Evolutionary conservation across 2,797 vertebrate genomes (phyloP).

Genomic region (Cynopterus sphinx): DNA sequence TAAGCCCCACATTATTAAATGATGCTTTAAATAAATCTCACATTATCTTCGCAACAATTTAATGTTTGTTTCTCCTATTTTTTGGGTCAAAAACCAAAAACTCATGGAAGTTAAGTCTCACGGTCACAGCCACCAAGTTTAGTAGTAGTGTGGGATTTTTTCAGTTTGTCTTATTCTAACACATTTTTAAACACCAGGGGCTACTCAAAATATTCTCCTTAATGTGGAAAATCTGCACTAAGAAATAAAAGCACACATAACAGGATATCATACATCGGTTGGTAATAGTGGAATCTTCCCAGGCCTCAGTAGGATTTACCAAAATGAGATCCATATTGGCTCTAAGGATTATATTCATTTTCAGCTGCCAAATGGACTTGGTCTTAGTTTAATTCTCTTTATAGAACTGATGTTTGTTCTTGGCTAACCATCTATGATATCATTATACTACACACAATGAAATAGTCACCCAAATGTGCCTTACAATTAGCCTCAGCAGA

Average conservation of each 20-base stretch:
- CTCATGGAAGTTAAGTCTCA: neutral
- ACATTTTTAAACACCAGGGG: neutral
- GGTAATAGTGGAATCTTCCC: neutral
- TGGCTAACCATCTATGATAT: constrained; percentile 70
- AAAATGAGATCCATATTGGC: constrained; percentile 22
- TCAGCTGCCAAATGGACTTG: constrained; percentile 30
- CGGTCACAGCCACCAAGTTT: neutral
- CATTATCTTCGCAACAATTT: neutral
- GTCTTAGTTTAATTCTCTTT: constrained; percentile 69
- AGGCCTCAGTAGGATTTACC: neutral
- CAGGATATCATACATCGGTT: neutral
- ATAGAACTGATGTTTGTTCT: constrained; percentile 65
- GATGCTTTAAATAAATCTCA: neutral
- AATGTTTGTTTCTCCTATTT: neutral
- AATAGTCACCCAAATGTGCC: constrained; percentile 66
- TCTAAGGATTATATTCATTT: constrained; percentile 11
- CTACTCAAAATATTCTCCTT: neutral
- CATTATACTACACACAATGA: constrained; percentile 57
- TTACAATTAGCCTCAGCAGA: constrained; percentile 69
- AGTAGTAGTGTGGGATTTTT: neutral
- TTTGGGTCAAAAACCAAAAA: neutral
- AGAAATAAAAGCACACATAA: neutral
- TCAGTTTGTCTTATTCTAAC: neutral
- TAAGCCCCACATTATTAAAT: neutral
- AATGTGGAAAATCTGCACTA: neutral